Evolutionary conservation across 2,888 invertebrate genomes (phyloP).

Genomic region (Ligdia adustata): DNA sequence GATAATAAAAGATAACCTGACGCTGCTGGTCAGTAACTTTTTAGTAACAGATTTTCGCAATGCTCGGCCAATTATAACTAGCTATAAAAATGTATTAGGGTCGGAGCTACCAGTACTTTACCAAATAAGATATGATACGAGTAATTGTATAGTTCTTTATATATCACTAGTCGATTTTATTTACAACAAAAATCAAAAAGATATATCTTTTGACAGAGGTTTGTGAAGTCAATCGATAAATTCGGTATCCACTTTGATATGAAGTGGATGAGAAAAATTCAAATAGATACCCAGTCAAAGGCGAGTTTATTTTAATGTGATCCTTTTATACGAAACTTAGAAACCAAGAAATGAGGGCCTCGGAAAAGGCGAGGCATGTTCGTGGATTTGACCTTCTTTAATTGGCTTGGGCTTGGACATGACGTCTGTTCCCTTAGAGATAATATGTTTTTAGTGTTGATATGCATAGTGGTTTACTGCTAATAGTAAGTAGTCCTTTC

Average conservation of each 20-base stretch:
- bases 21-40: too few species aligned
- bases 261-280: slow-evolving; percentile 1
- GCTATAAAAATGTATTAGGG: too few species aligned
- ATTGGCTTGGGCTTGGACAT: slow-evolving; percentile 3
- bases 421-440: neutral
- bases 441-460: neutral
- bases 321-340: slow-evolving; percentile 12
- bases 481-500: too few species aligned
- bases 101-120: too few species aligned
- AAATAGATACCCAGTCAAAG: slow-evolving; percentile 9
- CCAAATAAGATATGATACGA: too few species aligned
- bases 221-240: neutral
- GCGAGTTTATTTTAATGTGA: slow-evolving; percentile 15
- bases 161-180: too few species aligned
- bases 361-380: slow-evolving; percentile 5
- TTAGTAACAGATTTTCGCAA: too few species aligned
- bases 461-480: neutral
- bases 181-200: neutral
- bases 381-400: slow-evolving; percentile 13
- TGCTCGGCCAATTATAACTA: too few species aligned
- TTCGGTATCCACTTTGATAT: neutral
- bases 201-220: neutral
- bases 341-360: slow-evolving; percentile 7
- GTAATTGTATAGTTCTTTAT: too few species aligned
- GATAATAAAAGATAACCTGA: too few species aligned